Evolutionary conservation across 2,113 vertebrate species (phyloP), one percentile per base, ranked within the genome.

Genomic region (Phodopus roborovskii): DNA sequence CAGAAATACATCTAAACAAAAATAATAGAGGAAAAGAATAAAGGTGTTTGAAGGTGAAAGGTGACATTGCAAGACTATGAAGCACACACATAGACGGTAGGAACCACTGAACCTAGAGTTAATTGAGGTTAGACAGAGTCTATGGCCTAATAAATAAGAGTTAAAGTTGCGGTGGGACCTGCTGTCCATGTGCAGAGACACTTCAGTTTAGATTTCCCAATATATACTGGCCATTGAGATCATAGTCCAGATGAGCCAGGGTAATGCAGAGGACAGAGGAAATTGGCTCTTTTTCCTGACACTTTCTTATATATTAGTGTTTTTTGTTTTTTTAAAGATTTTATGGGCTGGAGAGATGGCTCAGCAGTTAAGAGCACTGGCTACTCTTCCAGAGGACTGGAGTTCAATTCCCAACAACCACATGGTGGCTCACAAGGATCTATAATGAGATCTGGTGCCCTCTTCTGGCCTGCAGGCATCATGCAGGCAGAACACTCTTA

Each of bases 81-180:
- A 58, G 1, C 75, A 33, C 64, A 79, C 85, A 84, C 33, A 10
- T 50, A 88, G 71, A 42, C 90, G 62, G n/a, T 66, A 85, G 79
- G 92, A 85, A 58, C 90, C 90, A 89, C 87, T 92, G 36, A 74
- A 26, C 79, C 58, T 53, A 28, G 48, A 83, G 62, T 91, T 92
- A 96, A 86, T 70, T 73, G 53, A 96, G 92, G 71, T 68, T 83
- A 81, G 94, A 93, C 91, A n/a, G 90, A 71, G 28, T 71, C 92
- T 95, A 53, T 71, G 73, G 36, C 22, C 77, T 24, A 91, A 90
- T 39, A 68, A 56, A 53, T 45, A 66, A 36, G 58, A 89, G 58
- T 84, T 87, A 60, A 93, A 88, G 42, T 87, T 85, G 97, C 94
- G 45, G 92, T 78, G 7, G 62, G 36, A 88, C 39, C 71, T 84